Evolutionary conservation across 2,888 invertebrate species (phyloP), one percentile per base, ranked within the genome.

Genomic region (Idaea biselata): DNA sequence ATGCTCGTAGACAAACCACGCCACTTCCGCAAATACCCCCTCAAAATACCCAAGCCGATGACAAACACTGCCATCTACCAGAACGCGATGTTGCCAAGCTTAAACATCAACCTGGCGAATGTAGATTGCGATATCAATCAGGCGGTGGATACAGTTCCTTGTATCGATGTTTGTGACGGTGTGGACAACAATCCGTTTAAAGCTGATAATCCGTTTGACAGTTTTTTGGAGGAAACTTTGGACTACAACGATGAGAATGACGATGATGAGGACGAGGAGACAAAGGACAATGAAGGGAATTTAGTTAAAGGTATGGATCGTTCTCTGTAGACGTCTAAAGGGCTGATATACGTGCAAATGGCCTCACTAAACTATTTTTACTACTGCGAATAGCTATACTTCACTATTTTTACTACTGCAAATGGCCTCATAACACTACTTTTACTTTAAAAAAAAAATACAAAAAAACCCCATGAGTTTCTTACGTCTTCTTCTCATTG

Each of bases 1-100:
- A 86, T 82, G 63, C 71, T 91, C 1, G 75, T 91, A 0, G 88
- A 91, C 70, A 88, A 86, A 60, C 88, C 88, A 0, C 78, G 91
- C 0, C 91, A 92, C 68, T 73, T 88, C 1, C 76, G 91, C 7
- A 88, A 86, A 63, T 80, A 91, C 63, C 91, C 91, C 0, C 55
- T 55, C 11, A 55, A 55, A 17, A 6, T 55, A 17, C 55, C 55
- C 6, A 55, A 7, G 16, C 55, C 55, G 7, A 3, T 17, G 16
- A 16, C 55, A 16, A 7, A 16, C 7, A 16, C n/a, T 16, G 55
- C 18, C 18, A 86, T 89, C 53, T 91, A 91, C 67, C 89, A 89
- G 66, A 91, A 91, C 64, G 82, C 88, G 0, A 65, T 76, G 3
- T 71, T 70, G 44, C 44, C 44, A 44, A 11, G 11, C 44, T 11